Percentiles rank a stretch among this genome's conserved stretches.
phyloP scores from a whole-genome alignment of 1,140 invertebrate genomes.

The Helicoverpa zea region DNA sequence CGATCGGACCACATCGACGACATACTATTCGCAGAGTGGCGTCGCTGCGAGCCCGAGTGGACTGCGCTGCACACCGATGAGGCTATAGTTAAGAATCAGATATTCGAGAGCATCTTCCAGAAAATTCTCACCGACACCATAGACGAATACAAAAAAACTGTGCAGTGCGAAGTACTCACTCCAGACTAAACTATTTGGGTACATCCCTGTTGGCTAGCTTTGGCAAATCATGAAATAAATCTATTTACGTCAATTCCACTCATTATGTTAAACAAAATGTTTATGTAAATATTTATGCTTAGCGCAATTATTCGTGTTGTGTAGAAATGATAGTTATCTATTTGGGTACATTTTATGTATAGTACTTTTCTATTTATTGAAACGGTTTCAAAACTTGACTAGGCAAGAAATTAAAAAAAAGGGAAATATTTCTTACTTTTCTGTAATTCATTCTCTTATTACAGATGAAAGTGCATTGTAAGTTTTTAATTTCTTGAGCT shows the following conservation, averaged over 20 bases:
- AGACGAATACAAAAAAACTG: conserved; percentile 77
- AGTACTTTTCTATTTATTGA: conserved; percentile 35
- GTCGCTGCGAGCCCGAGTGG: conserved; percentile 81
- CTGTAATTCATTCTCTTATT: conserved; percentile 22
- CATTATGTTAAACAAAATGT: conserved; percentile 21
- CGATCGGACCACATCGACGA: conserved; percentile 82
- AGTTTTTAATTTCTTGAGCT: conserved; percentile 6
- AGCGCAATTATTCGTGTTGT: conserved; percentile 37
- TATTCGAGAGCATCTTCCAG: conserved; percentile 81
- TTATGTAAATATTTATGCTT: conserved; percentile 26
- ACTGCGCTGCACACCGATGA: conserved; percentile 77
- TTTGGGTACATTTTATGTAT: conserved; percentile 27
- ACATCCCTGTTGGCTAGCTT: neutral
- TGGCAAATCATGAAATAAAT: conserved; percentile 28
- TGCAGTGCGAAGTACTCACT: conserved; percentile 44
- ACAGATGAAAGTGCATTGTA: neutral
- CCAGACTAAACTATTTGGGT: conserved; percentile 5
- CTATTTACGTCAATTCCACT: conserved; percentile 14
- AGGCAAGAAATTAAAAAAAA: neutral
- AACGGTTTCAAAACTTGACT: conserved; percentile 19
- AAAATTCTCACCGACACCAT: conserved; percentile 77
- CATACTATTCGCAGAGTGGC: conserved; percentile 80
- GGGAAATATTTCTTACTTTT: conserved; percentile 7
- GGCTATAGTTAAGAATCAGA: conserved; percentile 77
- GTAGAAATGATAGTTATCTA: conserved; percentile 29